Evolutionary conservation across 2,113 vertebrate species (phyloP), one percentile per base, ranked within the genome.

Genomic region (Boulengeromyrus knoepffleri): DNA sequence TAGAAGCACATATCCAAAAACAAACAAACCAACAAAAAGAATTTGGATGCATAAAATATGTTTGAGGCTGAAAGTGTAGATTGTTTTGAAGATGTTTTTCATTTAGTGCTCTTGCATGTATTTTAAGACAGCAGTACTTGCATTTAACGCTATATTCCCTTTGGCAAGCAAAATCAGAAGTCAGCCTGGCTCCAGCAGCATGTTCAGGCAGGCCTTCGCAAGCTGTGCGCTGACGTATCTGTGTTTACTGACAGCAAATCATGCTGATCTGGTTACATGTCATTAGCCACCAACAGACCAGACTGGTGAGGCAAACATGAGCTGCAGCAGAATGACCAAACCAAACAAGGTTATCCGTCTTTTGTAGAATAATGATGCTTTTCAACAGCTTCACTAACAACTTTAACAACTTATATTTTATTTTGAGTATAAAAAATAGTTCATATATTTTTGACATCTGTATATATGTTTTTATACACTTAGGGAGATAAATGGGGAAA

Each of bases 211-310:
- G 36, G 74, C 36, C 74, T 7, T 17, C 17, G 1, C 74, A 80
- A 39, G 36, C 74, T 80, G 74, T 19, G 74, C 36, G 3, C 36
- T 80, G 74, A 80, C 31, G 36, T 80, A 42, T 80, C 15, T 80
- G 5, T 85, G 83, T 85, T 85, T 85, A 85, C 83, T 85, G 42
- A 85, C 45, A 86, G 42, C 45, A 50, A 86, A 86, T 50, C 84
- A 31, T 86, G 84, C 45, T 86, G 84, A 86, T 49, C 50, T 47
- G 84, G n/a, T 86, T 49, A 86, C n/a, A 24, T 24, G 84, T 86
- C 84, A 86, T 47, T 49, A 50, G n/a, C n/a, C 24, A 50, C n/a
- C 46, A 50, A 85, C 70, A 50, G 84, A 50, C 84, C 24, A 49
- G 47, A 50, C 47, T 49, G 47, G 84, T 86, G n/a, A 17, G 45